phyloP scores from a whole-genome alignment of 2,797 vertebrate genomes.

The Furcifer pardalis region DNA sequence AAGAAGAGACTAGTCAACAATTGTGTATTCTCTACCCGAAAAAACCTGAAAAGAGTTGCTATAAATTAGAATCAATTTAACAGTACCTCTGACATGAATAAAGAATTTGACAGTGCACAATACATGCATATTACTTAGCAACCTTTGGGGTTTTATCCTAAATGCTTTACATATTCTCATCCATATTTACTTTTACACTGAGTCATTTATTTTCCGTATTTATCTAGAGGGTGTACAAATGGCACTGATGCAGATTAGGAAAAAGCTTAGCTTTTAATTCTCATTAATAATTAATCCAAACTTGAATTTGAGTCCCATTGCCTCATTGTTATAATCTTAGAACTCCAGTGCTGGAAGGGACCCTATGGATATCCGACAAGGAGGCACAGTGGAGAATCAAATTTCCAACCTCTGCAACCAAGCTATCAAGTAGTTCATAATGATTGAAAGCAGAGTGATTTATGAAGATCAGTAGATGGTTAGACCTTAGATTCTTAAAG shows the following conservation, averaged over 20 bases:
- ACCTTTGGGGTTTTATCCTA: conserved; percentile 2
- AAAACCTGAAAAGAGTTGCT: too few relatives aligned
- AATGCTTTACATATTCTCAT: neutral
- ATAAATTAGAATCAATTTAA: too few relatives aligned
- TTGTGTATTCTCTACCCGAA: too few relatives aligned
- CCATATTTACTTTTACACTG: conserved; percentile 5
- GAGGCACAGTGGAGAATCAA: too few relatives aligned
- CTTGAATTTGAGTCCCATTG: neutral
- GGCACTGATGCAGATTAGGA: neutral
- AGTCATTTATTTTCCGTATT: conserved; percentile 11
- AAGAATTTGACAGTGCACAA: too few relatives aligned
- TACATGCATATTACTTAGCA: neutral
- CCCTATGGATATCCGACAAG: too few relatives aligned
- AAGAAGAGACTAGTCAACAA: too few relatives aligned
- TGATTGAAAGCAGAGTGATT: neutral
- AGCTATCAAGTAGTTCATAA: too few relatives aligned
- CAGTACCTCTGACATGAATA: too few relatives aligned
- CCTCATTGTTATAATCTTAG: too few relatives aligned
- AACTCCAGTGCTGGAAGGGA: too few relatives aligned
- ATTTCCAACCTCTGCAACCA: too few relatives aligned
- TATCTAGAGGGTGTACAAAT: neutral
- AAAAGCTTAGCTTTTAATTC: neutral
- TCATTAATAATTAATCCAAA: neutral
- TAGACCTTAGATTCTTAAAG: neutral
- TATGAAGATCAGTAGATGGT: neutral